Base-by-base conservation (phyloP, 2,113 vertebrate species). In the Cervus canadensis region DNA sequence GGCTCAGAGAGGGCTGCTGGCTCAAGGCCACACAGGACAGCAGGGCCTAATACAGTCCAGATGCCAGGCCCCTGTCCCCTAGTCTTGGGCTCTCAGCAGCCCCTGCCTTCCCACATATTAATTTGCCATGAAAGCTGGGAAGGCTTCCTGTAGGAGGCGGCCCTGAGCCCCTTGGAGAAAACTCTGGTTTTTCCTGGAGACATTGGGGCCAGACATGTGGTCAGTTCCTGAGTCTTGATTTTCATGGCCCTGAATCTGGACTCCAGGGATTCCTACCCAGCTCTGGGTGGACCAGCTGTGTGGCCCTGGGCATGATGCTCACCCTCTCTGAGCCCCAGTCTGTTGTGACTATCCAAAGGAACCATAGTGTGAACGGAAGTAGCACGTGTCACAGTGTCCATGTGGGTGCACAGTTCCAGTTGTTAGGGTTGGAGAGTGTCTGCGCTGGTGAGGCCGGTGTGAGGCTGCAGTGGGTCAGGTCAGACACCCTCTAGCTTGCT, bases 341-440 rank as follows among this genome's bases (percentile, higher is more conserved):
- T 85, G 21, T 45, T 26, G 16, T 19, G 14, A 71, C 40, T 82
- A 0, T 87, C 19, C 48, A 17, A 23, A 86, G 89, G 54, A 83
- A 15, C 0, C 8, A 3, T 12, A 59, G 12, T 12, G 6, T 28
- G 60, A 43, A 30, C 1, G 2, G 17, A 26, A 81, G 43, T 1
- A 40, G 62, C 23, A 0, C 3, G 11, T 26, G n/a, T 64, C 48
- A 26, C 10, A 0, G 7, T 45, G 57, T 25, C 9, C 54, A 30
- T 0, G 11, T 7, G 16, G 7, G 30, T 21, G 28, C 10, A 1
- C n/a, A 33, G 86, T 5, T 26, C 48, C 15, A 10, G 40, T 6
- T 40, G 26, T 2, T 3, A 33, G 43, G 50, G 15, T 5, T 62
- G 36, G 67, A 56, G 33, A 52, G 21, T 23, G 0, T 76, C 56